These are phyloP conservation scores for Xerus inauris DNA, from an alignment of 2,113 vertebrate genomes.

Conservation along the genomic window DNA sequence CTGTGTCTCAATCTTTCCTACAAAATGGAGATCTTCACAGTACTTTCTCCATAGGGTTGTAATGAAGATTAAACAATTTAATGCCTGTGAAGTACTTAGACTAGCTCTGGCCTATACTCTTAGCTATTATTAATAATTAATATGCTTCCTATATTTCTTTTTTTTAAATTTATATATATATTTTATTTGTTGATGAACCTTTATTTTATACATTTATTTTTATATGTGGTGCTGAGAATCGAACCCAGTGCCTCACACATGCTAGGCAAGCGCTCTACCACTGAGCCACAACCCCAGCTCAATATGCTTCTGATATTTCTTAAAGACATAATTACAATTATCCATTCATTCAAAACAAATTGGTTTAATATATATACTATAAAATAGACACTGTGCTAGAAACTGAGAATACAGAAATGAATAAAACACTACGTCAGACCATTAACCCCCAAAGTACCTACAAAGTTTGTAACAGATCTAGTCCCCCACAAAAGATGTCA, in stretches of 20 bases:
- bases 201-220: too few species aligned
- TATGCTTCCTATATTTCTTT: background rate
- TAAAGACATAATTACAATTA: background rate
- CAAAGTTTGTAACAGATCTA: background rate
- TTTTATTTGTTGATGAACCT: too few species aligned
- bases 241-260: too few species aligned
- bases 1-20: background rate
- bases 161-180: too few species aligned
- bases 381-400: constrained; percentile 4
- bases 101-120: background rate
- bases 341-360: background rate
- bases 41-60: background rate
- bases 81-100: background rate
- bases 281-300: too few species aligned
- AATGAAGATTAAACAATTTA: background rate
- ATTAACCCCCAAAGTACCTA: background rate
- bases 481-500: background rate
- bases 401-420: constrained; percentile 20
- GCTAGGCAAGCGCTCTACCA: too few species aligned
- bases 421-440: background rate
- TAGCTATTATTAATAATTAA: background rate
- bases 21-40: background rate
- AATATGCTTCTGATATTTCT: too few species aligned
- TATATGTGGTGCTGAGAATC: too few species aligned
- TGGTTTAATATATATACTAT: background rate